Evolutionary conservation across 1,140 invertebrate species (phyloP).

Genomic region (Ooceraea biroi): DNA sequence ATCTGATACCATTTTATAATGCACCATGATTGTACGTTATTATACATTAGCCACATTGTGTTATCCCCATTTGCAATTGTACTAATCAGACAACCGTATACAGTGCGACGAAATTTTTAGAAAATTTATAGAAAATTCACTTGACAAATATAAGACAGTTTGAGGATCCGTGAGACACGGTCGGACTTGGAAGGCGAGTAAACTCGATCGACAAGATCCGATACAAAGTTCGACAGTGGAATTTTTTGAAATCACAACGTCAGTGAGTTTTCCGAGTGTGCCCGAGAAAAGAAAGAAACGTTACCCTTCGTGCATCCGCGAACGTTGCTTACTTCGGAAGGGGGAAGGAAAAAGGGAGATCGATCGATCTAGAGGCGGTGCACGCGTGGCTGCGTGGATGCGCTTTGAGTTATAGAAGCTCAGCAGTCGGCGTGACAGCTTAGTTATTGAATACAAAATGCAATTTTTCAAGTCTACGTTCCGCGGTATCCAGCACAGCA

Average conservation of each 20-base stretch:
- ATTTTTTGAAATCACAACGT: conserved; percentile 55
- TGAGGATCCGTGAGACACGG: conserved; percentile 46
- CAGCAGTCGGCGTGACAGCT: conserved; percentile 77
- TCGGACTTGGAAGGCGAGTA: conserved; percentile 20
- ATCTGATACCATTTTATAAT: no score
- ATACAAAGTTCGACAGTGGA: conserved; percentile 49
- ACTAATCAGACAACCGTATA: neutral
- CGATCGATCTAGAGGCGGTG: conserved; percentile 72
- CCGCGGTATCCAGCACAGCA: conserved; percentile 48
- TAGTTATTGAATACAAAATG: conserved; percentile 83
- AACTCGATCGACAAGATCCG: conserved; percentile 57
- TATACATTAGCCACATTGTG: no score
- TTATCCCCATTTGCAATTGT: no score
- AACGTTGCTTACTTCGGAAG: conserved; percentile 23
- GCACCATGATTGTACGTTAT: no score
- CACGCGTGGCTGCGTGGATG: conserved; percentile 70
- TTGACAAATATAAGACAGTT: conserved; percentile 56
- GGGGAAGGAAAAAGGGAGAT: conserved; percentile 35
- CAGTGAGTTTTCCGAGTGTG: conserved; percentile 36
- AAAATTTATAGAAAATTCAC: conserved; percentile 39
- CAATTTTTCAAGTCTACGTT: conserved; percentile 80
- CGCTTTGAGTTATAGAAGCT: conserved; percentile 78
- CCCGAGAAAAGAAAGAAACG: neutral
- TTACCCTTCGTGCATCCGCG: conserved; percentile 23
- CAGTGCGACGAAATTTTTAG: conserved; percentile 18